Conservation (phyloP, 2,888 invertebrate species). For the Parochlus steinenii region DNA sequence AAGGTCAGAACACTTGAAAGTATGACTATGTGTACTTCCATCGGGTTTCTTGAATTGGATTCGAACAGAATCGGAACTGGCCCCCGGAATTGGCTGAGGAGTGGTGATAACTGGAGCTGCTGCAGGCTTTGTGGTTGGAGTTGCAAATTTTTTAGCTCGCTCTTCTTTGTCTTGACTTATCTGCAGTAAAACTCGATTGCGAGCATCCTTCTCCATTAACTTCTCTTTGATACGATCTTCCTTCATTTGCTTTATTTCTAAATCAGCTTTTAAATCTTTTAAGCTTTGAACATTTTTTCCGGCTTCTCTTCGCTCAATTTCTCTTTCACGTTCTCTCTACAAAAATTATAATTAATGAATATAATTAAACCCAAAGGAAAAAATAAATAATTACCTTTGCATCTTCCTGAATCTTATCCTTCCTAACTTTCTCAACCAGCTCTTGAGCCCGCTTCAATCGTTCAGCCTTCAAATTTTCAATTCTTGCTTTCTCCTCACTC, state of each 20-base stretch:
- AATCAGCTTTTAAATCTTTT: slow-evolving; percentile 56
- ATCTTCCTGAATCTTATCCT: slow-evolving; percentile 31
- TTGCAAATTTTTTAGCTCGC: slow-evolving; percentile 34
- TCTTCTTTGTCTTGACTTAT: slow-evolving; percentile 74
- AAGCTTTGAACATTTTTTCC: slow-evolving; percentile 58
- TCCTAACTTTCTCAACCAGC: slow-evolving; percentile 38
- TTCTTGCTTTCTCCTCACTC: slow-evolving; percentile 6
- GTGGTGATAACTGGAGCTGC: slow-evolving; percentile 9
- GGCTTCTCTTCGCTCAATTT: slow-evolving; percentile 53
- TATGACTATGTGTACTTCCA: slow-evolving; percentile 55
- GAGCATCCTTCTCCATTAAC: slow-evolving; percentile 52
- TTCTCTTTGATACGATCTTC: slow-evolving; percentile 60
- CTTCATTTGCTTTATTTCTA: slow-evolving; percentile 51
- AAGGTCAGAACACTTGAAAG: slow-evolving; percentile 45
- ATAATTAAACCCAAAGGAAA: slow-evolving; percentile 1
- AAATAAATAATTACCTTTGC: slow-evolving; percentile 35
- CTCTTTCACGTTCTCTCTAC: slow-evolving; percentile 35
- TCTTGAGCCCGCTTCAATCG: slow-evolving; percentile 47
- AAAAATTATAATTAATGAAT: slow-evolving; percentile 15
- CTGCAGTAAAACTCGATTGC: slow-evolving; percentile 63
- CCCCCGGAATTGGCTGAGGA: slow-evolving; percentile 9
- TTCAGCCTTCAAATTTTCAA: slow-evolving; percentile 26
- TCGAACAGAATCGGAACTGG: slow-evolving; percentile 33
- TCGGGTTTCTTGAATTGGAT: slow-evolving; percentile 79
- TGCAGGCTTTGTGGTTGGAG: slow-evolving; percentile 21